phyloP scores from a whole-genome alignment of 1,140 invertebrate species.

The Caerostris extrusa region DNA sequence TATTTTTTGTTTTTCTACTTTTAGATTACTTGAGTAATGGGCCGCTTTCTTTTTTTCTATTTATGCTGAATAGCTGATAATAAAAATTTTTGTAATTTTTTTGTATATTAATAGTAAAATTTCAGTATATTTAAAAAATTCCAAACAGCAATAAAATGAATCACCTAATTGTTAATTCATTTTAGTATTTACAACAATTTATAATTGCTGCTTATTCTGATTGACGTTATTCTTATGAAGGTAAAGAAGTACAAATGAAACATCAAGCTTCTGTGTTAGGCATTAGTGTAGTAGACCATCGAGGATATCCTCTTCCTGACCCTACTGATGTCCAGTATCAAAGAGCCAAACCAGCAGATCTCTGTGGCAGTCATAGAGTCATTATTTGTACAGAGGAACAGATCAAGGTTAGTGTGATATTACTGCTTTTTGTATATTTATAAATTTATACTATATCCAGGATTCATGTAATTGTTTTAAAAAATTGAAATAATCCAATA shows the following conservation, averaged over 20 bases:
- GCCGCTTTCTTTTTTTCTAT: too few species aligned
- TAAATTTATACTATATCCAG: background rate
- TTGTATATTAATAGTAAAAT: too few species aligned
- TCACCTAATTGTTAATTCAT: too few species aligned
- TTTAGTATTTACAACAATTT: too few species aligned
- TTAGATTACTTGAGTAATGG: too few species aligned
- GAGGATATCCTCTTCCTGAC: conserved; percentile 88
- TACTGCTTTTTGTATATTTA: background rate
- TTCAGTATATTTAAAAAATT: too few species aligned
- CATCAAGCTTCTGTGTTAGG: conserved; percentile 96
- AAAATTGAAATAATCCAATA: background rate
- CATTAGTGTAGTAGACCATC: conserved; percentile 93
- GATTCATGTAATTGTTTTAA: background rate
- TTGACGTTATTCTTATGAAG: conserved; percentile 80
- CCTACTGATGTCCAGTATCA: conserved; percentile 88
- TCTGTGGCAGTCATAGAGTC: conserved; percentile 87
- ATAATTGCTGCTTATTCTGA: too few species aligned
- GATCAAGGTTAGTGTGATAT: conserved; percentile 87
- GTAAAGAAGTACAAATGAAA: conserved; percentile 97
- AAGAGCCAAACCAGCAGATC: conserved; percentile 85
- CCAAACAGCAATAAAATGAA: too few species aligned
- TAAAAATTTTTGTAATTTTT: too few species aligned
- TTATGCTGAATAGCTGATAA: too few species aligned
- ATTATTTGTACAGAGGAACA: conserved; percentile 98
- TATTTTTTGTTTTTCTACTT: too few species aligned